Conservation (phyloP, 2,797 vertebrate species). For the Naso thynnoides region DNA sequence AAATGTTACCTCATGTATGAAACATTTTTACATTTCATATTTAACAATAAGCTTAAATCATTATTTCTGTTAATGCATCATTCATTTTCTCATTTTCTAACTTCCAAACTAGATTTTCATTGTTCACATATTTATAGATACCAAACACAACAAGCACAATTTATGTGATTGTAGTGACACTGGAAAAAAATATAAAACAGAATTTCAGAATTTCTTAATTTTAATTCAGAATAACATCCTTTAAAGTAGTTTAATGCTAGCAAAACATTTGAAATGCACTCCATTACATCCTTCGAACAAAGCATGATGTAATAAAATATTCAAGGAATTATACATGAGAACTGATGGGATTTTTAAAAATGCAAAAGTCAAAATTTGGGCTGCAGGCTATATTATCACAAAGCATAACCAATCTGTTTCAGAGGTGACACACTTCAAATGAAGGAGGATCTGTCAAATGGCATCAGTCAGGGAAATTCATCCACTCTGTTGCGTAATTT, state of each 20-base stretch:
- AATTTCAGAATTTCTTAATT: constrained; percentile 29
- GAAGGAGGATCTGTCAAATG: constrained; percentile 22
- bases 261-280: constrained; percentile 52
- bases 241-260: constrained; percentile 28
- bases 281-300: constrained; percentile 53
- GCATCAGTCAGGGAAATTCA: constrained; percentile 17
- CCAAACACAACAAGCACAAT: background rate
- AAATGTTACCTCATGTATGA: background rate
- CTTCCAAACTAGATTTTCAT: background rate
- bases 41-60: background rate
- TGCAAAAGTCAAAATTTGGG: constrained; percentile 56
- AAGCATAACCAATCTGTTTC: constrained; percentile 53
- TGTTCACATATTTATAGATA: constrained; percentile 15
- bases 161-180: constrained; percentile 16
- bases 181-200: constrained; percentile 23
- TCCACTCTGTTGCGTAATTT: constrained; percentile 6
- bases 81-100: background rate
- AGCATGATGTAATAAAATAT: constrained; percentile 63
- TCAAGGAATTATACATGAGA: constrained; percentile 63
- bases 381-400: constrained; percentile 52
- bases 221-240: constrained; percentile 14
- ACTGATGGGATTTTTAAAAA: constrained; percentile 69
- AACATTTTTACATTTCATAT: background rate
- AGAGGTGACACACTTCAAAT: constrained; percentile 37
- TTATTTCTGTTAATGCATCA: background rate